Evolutionary conservation across 2,113 vertebrate species (phyloP).

Genomic region (Hypocryptadius cinnamomeus): DNA sequence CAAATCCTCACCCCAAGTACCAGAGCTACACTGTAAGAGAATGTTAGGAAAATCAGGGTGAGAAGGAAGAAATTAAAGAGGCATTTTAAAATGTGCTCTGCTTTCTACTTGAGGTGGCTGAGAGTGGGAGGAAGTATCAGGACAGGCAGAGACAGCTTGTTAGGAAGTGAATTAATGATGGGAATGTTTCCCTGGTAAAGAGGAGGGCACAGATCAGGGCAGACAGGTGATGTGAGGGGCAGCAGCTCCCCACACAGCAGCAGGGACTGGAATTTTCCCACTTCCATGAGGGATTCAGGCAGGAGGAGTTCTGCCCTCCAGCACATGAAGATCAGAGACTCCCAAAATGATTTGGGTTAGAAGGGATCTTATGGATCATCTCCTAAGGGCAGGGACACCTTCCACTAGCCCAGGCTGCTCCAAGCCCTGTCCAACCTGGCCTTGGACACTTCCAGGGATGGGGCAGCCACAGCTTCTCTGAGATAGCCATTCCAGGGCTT

Average conservation of each 20-base stretch:
- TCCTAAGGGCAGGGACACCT: neutral
- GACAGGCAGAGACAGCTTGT: constrained; percentile 4
- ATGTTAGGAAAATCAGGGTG: neutral
- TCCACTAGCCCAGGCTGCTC: neutral
- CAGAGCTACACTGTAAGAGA: neutral
- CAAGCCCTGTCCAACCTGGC: neutral
- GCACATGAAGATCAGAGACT: neutral
- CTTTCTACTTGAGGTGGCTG: constrained; percentile 4
- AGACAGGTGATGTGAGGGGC: neutral
- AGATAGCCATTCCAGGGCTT: neutral
- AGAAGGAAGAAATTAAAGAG: neutral
- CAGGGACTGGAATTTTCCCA: neutral
- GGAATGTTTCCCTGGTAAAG: neutral
- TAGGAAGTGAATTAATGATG: constrained; percentile 13
- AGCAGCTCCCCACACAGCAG: neutral
- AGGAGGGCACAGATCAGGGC: neutral
- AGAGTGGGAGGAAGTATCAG: constrained; percentile 31
- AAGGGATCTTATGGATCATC: neutral
- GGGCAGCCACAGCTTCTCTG: neutral
- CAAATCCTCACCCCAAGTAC: neutral
- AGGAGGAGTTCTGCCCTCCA: neutral
- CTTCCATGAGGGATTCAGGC: neutral
- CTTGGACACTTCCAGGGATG: neutral
- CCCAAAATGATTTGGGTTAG: neutral
- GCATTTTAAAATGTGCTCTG: neutral